Base-by-base conservation (phyloP, 2,888 invertebrate genomes). In the Ashinkailepas kermadecensis region DNA sequence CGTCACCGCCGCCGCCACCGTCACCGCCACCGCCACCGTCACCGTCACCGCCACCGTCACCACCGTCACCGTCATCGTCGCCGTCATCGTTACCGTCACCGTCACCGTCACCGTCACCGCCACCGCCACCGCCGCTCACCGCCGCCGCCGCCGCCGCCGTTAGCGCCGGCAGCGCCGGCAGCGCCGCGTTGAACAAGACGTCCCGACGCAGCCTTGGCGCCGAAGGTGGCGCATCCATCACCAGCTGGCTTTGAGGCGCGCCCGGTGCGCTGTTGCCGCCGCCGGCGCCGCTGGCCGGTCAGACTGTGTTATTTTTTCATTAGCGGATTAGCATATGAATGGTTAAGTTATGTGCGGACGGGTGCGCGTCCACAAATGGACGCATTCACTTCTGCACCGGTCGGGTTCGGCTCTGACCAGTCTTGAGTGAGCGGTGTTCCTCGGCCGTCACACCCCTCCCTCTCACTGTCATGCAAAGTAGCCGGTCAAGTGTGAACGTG, bases 321-420 rank as follows among this genome's bases (percentile, higher is more conserved):
- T 74, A 74, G 74, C 74, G 74, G 56, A 74, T 74, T 74, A 56
- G 74, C 74, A 74, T 74, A 74, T 56, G 74, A 74, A 74, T 74
- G 21, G 54, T 15, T 15, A 15, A 70, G 39, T 7, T 13, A 39
- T 70, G 70, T 70, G 10, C 13, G 62, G 39, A 39, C 39, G 25
- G 15, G 70, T 70, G 70, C 15, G 15, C 7, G 70, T 39, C 67
- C 70, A 11, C 70, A 70, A 39, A 70, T 39, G 13, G 70, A 62
- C 62, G 13, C 7, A 15, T 7, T 18, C 62, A 18, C 18, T 18
- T 4, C 62, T 62, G 62, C 8, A 15, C 25, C 6, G 39, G 15
- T 39, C 39, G 70, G 12, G 70, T 39, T 39, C 70, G 70, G 39
- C 25, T 15, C 15, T 25, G 70, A 39, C n/a, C n/a, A 21, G 21